A percentile compares a stretch with the other conserved stretches of the same genome.
Conservation (phyloP, 2,888 invertebrate species). For the Meliscaeva auricollis region DNA sequence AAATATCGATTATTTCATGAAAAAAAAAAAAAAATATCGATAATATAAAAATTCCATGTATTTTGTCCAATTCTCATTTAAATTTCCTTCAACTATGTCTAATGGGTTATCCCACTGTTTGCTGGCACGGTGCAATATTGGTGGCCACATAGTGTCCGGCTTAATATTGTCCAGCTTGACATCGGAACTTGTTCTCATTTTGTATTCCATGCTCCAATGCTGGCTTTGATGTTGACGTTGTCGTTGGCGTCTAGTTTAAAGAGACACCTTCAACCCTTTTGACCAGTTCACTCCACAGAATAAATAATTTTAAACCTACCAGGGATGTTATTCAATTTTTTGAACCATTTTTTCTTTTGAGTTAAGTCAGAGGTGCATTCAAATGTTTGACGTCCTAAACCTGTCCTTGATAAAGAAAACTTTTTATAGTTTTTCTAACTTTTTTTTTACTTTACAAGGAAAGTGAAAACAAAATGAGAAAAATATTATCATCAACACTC, state of each 20-base stretch:
- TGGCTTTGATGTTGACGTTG: slow-evolving; percentile 32
- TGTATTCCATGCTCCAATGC: slow-evolving; percentile 52
- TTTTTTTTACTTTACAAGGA: not conserved
- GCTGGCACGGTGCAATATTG: not conserved
- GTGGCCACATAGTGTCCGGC: not conserved
- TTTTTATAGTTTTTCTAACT: not conserved
- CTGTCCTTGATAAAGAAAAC: too few species aligned
- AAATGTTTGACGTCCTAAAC: too few species aligned
- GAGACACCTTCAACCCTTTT: slow-evolving; percentile 63
- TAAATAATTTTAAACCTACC: slow-evolving; percentile 41
- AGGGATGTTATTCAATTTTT: slow-evolving; percentile 40
- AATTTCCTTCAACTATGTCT: too few species aligned
- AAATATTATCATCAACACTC: too few species aligned
- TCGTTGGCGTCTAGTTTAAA: slow-evolving; percentile 17
- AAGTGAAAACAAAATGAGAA: too few species aligned
- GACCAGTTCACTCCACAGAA: slow-evolving; percentile 39
- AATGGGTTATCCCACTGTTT: not conserved
- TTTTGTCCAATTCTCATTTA: too few species aligned
- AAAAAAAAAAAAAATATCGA: too few species aligned
- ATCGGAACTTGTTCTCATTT: slow-evolving; percentile 59
- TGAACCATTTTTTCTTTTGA: too few species aligned
- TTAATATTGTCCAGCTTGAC: slow-evolving; percentile 18
- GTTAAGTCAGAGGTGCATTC: too few species aligned
- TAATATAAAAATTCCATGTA: too few species aligned
- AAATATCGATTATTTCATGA: too few species aligned